A percentile compares a stretch with the other conserved stretches of the same genome.
Conservation (phyloP, 2,888 invertebrate genomes). For the Aporophyla nigra region DNA sequence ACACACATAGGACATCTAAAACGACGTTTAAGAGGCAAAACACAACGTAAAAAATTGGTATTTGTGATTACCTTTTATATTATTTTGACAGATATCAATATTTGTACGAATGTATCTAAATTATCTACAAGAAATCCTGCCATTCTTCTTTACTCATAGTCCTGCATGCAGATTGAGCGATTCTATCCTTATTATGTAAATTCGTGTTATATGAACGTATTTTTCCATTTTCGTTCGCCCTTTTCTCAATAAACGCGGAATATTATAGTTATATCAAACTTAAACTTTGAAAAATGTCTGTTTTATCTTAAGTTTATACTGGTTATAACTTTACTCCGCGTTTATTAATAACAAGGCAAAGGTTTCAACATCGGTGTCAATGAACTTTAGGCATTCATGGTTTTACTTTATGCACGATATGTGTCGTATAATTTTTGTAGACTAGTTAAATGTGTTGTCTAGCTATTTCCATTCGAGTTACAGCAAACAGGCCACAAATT, state of each 20-base stretch:
- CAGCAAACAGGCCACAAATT: not conserved
- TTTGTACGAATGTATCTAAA: too few species aligned
- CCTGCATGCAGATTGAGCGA: not conserved
- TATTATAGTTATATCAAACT: not conserved
- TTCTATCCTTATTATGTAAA: not conserved
- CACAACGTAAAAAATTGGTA: too few species aligned
- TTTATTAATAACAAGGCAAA: not conserved
- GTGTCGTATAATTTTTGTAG: not conserved
- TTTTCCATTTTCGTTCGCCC: not conserved
- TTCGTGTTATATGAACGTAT: not conserved
- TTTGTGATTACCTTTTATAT: too few species aligned
- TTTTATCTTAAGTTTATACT: not conserved
- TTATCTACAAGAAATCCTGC: too few species aligned
- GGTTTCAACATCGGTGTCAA: constrained; percentile 11
- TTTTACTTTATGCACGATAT: not conserved
- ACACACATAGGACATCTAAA: too few species aligned
- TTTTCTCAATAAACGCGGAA: not conserved
- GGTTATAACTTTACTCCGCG: not conserved
- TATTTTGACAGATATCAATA: too few species aligned
- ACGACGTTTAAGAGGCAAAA: too few species aligned
- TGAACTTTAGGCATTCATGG: constrained; percentile 14
- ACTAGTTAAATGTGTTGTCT: constrained; percentile 1
- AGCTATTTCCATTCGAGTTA: not conserved
- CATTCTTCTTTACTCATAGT: too few species aligned
- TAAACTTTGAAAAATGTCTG: not conserved